These are phyloP conservation scores for Brienomyrus brachyistius DNA, from an alignment of 2,113 vertebrate species.

Conservation along the genomic window DNA sequence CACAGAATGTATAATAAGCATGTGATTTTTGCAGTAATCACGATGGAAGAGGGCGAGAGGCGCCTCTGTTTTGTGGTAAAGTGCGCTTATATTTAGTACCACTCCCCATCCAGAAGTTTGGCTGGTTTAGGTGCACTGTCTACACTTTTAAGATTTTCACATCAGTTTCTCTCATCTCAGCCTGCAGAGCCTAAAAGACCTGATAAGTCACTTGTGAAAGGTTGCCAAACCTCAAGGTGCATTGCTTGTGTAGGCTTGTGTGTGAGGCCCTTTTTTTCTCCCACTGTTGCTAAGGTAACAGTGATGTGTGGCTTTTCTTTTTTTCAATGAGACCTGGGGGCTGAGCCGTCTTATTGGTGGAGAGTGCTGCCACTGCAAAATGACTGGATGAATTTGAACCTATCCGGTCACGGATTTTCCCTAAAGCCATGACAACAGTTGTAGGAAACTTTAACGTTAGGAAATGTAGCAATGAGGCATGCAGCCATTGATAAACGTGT, in stretches of 20 bases:
- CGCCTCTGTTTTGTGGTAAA: slow-evolving; percentile 46
- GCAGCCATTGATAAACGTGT: background rate
- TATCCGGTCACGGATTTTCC: slow-evolving; percentile 16
- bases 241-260: slow-evolving; percentile 53
- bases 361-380: slow-evolving; percentile 38
- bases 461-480: background rate
- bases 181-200: slow-evolving; percentile 59
- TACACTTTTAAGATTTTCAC: slow-evolving; percentile 34
- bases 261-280: slow-evolving; percentile 35
- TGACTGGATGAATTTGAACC: slow-evolving; percentile 40
- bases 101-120: slow-evolving; percentile 37
- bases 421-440: background rate
- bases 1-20: background rate
- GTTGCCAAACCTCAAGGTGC: slow-evolving; percentile 44
- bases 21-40: slow-evolving; percentile 24
- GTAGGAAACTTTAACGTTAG: background rate
- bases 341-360: slow-evolving; percentile 44
- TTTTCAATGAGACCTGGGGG: slow-evolving; percentile 31
- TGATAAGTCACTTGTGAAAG: slow-evolving; percentile 28
- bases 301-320: slow-evolving; percentile 22
- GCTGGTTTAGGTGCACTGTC: slow-evolving; percentile 39
- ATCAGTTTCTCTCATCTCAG: slow-evolving; percentile 65
- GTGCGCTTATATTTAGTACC: slow-evolving; percentile 51
- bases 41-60: slow-evolving; percentile 39
- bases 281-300: slow-evolving; percentile 53